Percentiles rank a stretch among this genome's conserved stretches.
These are phyloP conservation scores for Athene noctua DNA, from an alignment of 2,113 vertebrate species.

Conservation along the genomic window DNA sequence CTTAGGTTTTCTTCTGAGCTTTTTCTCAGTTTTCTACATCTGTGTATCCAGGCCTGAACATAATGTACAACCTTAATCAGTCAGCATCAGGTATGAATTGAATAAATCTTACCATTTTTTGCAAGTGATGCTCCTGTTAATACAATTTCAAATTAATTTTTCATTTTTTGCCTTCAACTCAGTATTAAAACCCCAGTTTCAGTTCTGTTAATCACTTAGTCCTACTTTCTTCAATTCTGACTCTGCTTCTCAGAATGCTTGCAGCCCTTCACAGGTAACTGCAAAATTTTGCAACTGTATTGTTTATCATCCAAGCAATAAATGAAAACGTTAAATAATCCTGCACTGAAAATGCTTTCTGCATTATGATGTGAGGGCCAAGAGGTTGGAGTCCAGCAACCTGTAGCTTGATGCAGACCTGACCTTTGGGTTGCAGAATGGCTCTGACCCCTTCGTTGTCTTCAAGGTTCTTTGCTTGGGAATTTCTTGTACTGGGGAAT, in stretches of 20 bases:
- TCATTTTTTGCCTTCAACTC: background rate
- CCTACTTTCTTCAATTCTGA: background rate
- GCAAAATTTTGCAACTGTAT: background rate
- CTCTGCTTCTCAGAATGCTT: background rate
- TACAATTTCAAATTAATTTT: background rate
- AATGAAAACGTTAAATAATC: background rate
- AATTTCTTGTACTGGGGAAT: background rate
- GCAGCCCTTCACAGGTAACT: background rate
- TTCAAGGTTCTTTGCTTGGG: background rate
- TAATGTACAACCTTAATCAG: background rate
- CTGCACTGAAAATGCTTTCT: background rate
- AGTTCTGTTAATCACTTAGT: background rate
- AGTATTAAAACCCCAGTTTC: background rate
- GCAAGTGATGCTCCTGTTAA: background rate
- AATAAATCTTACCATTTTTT: background rate
- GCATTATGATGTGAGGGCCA: background rate
- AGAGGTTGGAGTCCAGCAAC: background rate
- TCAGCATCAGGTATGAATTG: background rate
- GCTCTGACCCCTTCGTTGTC: rapidly evolving
- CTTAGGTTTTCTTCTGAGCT: background rate
- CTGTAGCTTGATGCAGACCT: background rate
- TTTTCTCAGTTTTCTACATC: background rate
- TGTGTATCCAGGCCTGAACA: background rate
- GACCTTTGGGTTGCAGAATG: rapidly evolving
- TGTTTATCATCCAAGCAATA: background rate